phyloP scores from a whole-genome alignment of 1,140 invertebrate species.

The roundworm (Caenorhabditis elegans) region DNA sequence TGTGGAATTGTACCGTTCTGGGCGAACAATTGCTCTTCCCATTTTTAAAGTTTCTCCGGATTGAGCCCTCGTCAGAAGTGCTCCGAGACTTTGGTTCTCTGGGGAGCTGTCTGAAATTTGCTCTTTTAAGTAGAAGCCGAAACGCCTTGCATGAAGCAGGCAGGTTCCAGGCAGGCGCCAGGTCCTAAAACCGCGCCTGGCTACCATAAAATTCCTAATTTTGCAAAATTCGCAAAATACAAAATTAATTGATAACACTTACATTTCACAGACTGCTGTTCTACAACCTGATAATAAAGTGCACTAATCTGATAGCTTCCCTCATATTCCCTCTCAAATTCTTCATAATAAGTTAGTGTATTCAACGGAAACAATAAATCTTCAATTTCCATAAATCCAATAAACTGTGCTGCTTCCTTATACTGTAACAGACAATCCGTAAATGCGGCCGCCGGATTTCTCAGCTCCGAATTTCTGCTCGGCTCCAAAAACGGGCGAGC shows the following conservation, averaged over 20 bases:
- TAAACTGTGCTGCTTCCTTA: neutral
- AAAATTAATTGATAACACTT: no score
- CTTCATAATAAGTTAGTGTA: neutral
- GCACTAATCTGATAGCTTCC: neutral
- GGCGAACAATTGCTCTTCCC: neutral
- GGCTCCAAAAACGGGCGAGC: neutral
- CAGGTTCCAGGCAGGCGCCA: no score
- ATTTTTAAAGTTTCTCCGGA: neutral
- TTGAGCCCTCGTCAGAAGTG: neutral
- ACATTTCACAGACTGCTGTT: neutral
- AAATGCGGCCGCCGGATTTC: neutral
- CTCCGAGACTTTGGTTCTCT: neutral
- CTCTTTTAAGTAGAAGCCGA: no score
- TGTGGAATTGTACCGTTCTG: constrained; percentile 16
- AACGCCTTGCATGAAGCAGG: no score
- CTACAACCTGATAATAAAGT: neutral
- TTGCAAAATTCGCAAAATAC: no score
- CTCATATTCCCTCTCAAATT: neutral
- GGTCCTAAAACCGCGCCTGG: no score
- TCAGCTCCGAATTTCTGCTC: neutral
- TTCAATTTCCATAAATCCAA: constrained; percentile 10
- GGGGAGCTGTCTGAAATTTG: neutral
- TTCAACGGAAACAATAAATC: neutral
- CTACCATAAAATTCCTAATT: no score
- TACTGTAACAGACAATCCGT: neutral